Base-by-base conservation (phyloP, 2,797 vertebrate genomes). In the Antrozous pallidus region DNA sequence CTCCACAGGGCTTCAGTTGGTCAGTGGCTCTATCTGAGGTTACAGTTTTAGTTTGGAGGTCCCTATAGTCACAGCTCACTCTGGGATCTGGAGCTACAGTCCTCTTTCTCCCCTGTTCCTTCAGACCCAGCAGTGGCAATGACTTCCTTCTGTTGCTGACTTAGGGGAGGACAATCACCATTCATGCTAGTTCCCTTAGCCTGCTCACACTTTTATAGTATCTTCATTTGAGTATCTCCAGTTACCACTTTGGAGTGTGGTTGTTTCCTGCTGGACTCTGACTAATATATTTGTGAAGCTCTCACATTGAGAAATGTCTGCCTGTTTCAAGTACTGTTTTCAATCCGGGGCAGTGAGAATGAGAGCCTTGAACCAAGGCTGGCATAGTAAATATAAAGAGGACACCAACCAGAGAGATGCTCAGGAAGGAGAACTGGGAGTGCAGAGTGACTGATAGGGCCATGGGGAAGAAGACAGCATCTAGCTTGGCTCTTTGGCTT, bases 261-360 rank as follows among this genome's bases (percentile, higher is more conserved):
- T 28, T 38, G 63, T 78, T 79, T 94, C 24, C 74, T 84, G 36
- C 45, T 40, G n/a, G 80, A 82, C 80, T 5, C 54, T 51, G 47
- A 42, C 4, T 56, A 33, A 81, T 56, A 28, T 0, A 31, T 7
- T 38, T 36, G 7, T 14, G 16, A 31, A 63, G 56, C 5, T 6
- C 8, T 28, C 22, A 31, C 38, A 51, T 78, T 47, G n/a, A 86
- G 56, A 78, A 85, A 33, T 3, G 28, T 8, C 31, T 70, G 22
- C 54, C 3, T 38, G 8, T 88, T 89, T 82, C 75, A 67, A 92
- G 85, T 33, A 90, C 4, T 31, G 11, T 4, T 24, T n/a, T 77
- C 17, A 11, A 8, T 83, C 14, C 70, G 38, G 49, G 70, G 13
- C 49, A 71, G 77, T 49, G 77, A 38, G 18, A 45, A 22, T 9